These are phyloP conservation scores for Torymus aiolomorphi DNA, from an alignment of 2,888 invertebrate species.

Conservation along the genomic window DNA sequence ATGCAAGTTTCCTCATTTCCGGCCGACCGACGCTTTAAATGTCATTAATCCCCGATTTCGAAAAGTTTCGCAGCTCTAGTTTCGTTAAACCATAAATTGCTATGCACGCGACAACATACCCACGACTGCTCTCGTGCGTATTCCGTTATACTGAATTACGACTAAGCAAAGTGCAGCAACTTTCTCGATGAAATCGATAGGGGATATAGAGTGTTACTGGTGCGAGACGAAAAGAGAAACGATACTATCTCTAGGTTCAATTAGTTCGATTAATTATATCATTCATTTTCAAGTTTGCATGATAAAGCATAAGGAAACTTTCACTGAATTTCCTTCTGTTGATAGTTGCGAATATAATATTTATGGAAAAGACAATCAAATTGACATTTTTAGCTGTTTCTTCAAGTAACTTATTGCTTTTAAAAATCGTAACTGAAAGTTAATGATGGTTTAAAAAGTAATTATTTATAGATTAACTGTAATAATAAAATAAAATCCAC, in stretches of 20 bases:
- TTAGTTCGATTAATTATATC: constrained; percentile 55
- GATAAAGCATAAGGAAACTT: constrained; percentile 39
- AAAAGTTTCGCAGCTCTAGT: constrained; percentile 30
- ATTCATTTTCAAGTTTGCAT: constrained; percentile 28
- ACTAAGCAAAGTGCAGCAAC: constrained; percentile 52
- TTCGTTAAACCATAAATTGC: constrained; percentile 28
- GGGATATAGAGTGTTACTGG: constrained; percentile 50
- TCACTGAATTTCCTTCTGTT: constrained; percentile 30
- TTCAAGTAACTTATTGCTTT: background rate
- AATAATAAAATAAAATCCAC: too few relatives aligned
- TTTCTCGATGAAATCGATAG: constrained; percentile 65
- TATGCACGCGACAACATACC: too few relatives aligned
- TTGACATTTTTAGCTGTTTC: background rate
- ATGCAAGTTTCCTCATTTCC: constrained; percentile 21
- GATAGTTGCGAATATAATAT: constrained; percentile 14
- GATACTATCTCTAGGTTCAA: constrained; percentile 45
- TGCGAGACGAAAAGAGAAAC: constrained; percentile 50
- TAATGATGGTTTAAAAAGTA: too few relatives aligned
- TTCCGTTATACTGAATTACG: constrained; percentile 58
- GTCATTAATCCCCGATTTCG: constrained; percentile 20
- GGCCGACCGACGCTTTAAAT: constrained; percentile 11
- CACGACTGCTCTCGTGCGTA: constrained; percentile 13
- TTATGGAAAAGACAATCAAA: background rate
- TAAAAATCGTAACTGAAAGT: too few relatives aligned
- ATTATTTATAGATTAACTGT: too few relatives aligned